Conservation (phyloP, 1,140 invertebrate genomes). For the Choristoneura fumiferana region DNA sequence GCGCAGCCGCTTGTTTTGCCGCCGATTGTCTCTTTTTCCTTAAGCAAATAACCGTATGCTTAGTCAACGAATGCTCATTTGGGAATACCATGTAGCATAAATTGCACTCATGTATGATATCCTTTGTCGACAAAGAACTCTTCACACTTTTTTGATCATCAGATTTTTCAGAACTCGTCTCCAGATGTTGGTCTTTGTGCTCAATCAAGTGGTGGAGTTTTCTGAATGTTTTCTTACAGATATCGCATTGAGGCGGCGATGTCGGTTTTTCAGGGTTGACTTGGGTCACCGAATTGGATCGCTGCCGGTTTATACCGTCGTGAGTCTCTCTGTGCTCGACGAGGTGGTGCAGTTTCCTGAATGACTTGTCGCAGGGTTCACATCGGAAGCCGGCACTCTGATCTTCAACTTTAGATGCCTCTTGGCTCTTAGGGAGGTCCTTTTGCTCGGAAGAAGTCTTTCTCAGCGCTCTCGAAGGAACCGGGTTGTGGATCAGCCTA, state of each 20-base stretch:
- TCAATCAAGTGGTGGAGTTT: conserved; percentile 72
- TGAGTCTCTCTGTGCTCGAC: conserved; percentile 75
- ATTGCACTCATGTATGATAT: conserved; percentile 76
- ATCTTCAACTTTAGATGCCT: conserved; percentile 47
- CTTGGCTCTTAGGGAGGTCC: conserved; percentile 39
- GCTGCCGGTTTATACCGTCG: conserved; percentile 61
- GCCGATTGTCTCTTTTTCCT: conserved; percentile 67
- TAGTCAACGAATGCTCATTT: conserved; percentile 74
- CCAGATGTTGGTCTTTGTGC: conserved; percentile 73
- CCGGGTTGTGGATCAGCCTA: conserved; percentile 64
- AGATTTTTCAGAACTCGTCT: conserved; percentile 67
- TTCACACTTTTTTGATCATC: conserved; percentile 65
- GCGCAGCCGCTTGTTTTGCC: conserved; percentile 37
- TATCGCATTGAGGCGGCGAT: conserved; percentile 55
- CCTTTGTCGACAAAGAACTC: conserved; percentile 66
- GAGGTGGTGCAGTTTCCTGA: conserved; percentile 73
- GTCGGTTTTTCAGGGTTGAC: conserved; percentile 35
- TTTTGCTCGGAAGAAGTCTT: conserved; percentile 61
- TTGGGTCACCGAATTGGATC: conserved; percentile 27
- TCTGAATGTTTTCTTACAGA: conserved; percentile 73
- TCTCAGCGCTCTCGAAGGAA: conserved; percentile 33
- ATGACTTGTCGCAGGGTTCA: conserved; percentile 77
- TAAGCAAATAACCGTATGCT: conserved; percentile 65
- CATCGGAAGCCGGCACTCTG: conserved; percentile 71
- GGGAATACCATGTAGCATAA: conserved; percentile 78